A percentile compares a stretch with the other conserved stretches of the same genome.
These are phyloP conservation scores for Callorhinus ursinus DNA, from an alignment of 2,113 vertebrate species.

Conservation along the genomic window DNA sequence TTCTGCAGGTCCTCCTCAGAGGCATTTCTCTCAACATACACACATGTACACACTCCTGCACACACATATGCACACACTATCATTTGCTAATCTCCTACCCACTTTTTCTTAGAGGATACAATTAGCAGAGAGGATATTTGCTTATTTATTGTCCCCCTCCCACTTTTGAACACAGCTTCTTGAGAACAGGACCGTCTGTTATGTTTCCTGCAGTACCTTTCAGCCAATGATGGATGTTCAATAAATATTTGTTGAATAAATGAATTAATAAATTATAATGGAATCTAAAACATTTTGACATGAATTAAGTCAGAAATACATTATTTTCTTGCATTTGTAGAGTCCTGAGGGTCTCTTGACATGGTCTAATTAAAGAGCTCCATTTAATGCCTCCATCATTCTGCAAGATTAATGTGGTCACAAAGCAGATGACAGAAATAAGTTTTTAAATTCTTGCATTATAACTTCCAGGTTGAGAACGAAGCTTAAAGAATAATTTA, in stretches of 20 bases:
- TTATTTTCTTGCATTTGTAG: neutral
- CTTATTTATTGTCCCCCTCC: neutral
- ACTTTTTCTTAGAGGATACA: neutral
- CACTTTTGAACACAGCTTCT: neutral
- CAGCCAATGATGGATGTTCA: neutral
- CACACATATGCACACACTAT: neutral
- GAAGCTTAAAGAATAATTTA: neutral
- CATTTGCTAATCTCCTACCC: no score
- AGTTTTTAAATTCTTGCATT: neutral
- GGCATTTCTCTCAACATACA: neutral
- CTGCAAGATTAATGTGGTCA: neutral
- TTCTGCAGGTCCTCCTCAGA: neutral
- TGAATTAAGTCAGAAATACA: neutral
- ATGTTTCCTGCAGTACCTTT: neutral
- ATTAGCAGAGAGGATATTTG: neutral
- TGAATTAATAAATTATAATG: neutral
- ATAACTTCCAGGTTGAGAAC: neutral
- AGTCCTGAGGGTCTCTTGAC: neutral
- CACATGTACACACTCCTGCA: neutral
- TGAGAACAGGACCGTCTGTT: neutral
- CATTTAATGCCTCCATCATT: neutral
- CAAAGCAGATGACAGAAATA: neutral
- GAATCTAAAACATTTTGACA: neutral
- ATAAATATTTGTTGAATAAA: neutral
- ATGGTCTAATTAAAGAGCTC: neutral